These are phyloP conservation scores for Lepisosteus osseus DNA, from an alignment of 2,113 vertebrate genomes.

Conservation along the genomic window DNA sequence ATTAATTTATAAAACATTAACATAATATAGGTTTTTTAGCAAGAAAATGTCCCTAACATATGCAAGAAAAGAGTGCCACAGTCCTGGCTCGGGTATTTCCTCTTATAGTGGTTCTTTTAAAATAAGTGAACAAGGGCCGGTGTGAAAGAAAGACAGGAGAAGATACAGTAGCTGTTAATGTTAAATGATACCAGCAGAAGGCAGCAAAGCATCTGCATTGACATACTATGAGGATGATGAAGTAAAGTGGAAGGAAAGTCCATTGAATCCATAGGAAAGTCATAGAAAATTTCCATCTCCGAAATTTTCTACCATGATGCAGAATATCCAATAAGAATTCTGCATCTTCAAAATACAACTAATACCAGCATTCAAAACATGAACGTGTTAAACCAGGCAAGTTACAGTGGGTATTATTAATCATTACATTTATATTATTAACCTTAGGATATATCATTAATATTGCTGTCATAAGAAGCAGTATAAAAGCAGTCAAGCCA, in stretches of 20 bases:
- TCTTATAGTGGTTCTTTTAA: constrained; percentile 50
- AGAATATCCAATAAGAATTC: constrained; percentile 39
- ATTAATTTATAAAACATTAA: constrained; percentile 61
- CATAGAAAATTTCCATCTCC: too few species aligned
- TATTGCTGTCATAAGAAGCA: too few species aligned
- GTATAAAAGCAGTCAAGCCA: too few species aligned
- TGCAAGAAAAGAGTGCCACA: constrained; percentile 50
- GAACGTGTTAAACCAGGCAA: too few species aligned
- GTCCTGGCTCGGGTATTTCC: constrained; percentile 60
- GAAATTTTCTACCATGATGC: constrained; percentile 3
- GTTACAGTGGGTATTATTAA: too few species aligned
- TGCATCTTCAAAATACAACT: constrained; percentile 16
- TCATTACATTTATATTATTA: too few species aligned
- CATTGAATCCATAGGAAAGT: too few species aligned
- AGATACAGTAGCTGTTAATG: constrained; percentile 58
- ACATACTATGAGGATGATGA: constrained; percentile 31
- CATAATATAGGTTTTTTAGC: constrained; percentile 47
- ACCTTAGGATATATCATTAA: too few species aligned
- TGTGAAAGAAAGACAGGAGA: constrained; percentile 44
- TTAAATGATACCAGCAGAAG: constrained; percentile 58
- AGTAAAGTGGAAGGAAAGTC: constrained; percentile 10
- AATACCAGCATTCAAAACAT: too few species aligned
- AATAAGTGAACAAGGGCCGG: constrained; percentile 51
- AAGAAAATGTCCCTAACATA: constrained; percentile 6
- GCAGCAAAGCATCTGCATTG: constrained; percentile 64